A percentile compares a stretch with the other conserved stretches of the same genome.
Conservation (phyloP, 2,113 vertebrate species). For the Urocynchramus pylzowi region DNA sequence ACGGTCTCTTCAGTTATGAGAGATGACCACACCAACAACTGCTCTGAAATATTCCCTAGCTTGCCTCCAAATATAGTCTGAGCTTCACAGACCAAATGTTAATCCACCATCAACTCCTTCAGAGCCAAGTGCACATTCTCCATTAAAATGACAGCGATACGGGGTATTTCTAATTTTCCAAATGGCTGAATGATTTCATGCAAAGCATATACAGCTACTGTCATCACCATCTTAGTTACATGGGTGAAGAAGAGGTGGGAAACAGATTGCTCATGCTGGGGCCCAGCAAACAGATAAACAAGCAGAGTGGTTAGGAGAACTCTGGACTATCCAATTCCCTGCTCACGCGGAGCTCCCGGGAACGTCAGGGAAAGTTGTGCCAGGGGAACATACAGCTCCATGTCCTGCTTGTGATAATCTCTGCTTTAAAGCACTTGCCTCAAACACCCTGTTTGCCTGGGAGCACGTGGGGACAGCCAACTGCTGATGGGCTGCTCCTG, state of each 20-base stretch:
- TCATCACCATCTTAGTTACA: neutral
- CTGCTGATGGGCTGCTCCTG: neutral
- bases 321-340: neutral
- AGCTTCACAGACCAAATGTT: conserved; percentile 36
- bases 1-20: conserved; percentile 16
- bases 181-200: neutral
- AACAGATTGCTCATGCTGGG: neutral
- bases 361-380: neutral
- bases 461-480: neutral
- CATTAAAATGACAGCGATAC: neutral
- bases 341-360: neutral
- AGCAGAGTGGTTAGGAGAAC: neutral
- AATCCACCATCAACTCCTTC: conserved; percentile 3
- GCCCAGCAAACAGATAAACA: neutral
- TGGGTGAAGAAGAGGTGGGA: neutral
- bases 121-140: neutral
- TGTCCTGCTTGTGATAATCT: conserved; percentile 18
- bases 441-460: neutral
- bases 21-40: conserved; percentile 28
- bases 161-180: neutral
- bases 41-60: conserved; percentile 24
- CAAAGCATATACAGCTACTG: neutral
- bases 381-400: conserved; percentile 6
- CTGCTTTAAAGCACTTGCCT: neutral
- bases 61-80: conserved; percentile 30